phyloP scores from a whole-genome alignment of 2,888 invertebrate genomes.

The Endotricha flammealis region DNA sequence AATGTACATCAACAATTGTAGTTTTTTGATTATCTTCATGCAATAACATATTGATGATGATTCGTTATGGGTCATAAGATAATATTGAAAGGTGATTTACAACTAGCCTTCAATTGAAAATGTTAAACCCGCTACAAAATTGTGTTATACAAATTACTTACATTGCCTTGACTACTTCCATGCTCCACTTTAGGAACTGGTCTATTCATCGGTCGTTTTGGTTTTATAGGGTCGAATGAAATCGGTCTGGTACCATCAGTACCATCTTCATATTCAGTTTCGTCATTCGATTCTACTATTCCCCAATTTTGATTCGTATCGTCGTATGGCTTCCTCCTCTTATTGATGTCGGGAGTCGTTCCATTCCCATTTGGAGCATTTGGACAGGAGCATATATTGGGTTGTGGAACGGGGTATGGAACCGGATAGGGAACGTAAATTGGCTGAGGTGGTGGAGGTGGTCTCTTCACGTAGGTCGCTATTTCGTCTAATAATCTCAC shows the following conservation, averaged over 20 bases:
- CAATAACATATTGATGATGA: too few relatives aligned
- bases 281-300: conserved; percentile 27
- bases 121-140: not conserved
- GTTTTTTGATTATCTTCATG: too few relatives aligned
- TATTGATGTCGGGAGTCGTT: conserved; percentile 25
- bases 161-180: conserved; percentile 31
- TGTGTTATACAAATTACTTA: conserved; percentile 9
- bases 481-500: conserved; percentile 51
- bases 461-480: conserved; percentile 34
- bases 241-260: conserved; percentile 50
- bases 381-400: conserved; percentile 25
- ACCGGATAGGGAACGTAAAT: conserved; percentile 58
- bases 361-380: conserved; percentile 16
- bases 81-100: not conserved
- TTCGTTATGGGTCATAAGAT: too few relatives aligned
- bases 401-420: conserved; percentile 36
- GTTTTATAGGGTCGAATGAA: conserved; percentile 40
- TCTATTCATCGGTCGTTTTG: conserved; percentile 25
- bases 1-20: too few relatives aligned
- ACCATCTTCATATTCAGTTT: conserved; percentile 28
- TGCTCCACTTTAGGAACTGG: conserved; percentile 40
- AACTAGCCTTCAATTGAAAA: not conserved
- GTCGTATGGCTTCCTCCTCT: conserved; percentile 42
- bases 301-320: conserved; percentile 56
- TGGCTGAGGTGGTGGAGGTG: conserved; percentile 42